Percentiles rank a stretch among this genome's conserved stretches.
Evolutionary conservation across 2,888 invertebrate genomes (phyloP).

Genomic region (Encarsia formosa): DNA sequence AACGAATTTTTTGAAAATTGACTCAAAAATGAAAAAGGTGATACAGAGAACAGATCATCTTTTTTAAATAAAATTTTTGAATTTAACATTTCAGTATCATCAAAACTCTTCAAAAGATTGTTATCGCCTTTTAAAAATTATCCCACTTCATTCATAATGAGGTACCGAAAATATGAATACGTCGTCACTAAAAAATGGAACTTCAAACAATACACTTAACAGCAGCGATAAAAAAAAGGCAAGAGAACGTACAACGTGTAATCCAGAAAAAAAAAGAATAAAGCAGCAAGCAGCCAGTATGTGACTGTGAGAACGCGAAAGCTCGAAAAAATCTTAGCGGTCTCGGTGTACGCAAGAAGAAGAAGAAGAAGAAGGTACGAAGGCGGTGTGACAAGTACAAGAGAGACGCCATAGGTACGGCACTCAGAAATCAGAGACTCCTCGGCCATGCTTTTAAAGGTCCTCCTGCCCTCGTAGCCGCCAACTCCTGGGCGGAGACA

Average conservation of each 20-base stretch:
- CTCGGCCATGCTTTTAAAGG: background rate
- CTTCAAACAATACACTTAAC: too few relatives aligned
- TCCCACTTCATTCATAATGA: too few relatives aligned
- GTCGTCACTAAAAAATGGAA: too few relatives aligned
- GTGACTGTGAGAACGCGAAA: background rate
- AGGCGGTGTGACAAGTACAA: constrained; percentile 45
- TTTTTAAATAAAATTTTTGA: too few relatives aligned
- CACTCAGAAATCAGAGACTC: constrained; percentile 50
- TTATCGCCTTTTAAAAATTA: too few relatives aligned
- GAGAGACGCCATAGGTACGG: constrained; percentile 34
- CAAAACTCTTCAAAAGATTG: too few relatives aligned
- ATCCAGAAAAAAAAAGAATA: background rate
- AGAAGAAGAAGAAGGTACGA: background rate
- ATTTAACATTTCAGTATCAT: too few relatives aligned
- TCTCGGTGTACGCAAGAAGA: background rate
- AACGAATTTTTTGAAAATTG: too few relatives aligned
- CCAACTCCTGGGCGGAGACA: constrained; percentile 51
- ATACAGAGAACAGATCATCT: too few relatives aligned
- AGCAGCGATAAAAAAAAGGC: too few relatives aligned
- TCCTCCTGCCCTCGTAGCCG: constrained; percentile 22
- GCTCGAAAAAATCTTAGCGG: background rate
- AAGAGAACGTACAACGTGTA: constrained; percentile 12
- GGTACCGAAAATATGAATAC: too few relatives aligned
- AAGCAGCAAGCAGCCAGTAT: background rate
- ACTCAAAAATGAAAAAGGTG: too few relatives aligned